phyloP scores from a whole-genome alignment of 2,888 invertebrate species.

The Drosophila pegasa region DNA sequence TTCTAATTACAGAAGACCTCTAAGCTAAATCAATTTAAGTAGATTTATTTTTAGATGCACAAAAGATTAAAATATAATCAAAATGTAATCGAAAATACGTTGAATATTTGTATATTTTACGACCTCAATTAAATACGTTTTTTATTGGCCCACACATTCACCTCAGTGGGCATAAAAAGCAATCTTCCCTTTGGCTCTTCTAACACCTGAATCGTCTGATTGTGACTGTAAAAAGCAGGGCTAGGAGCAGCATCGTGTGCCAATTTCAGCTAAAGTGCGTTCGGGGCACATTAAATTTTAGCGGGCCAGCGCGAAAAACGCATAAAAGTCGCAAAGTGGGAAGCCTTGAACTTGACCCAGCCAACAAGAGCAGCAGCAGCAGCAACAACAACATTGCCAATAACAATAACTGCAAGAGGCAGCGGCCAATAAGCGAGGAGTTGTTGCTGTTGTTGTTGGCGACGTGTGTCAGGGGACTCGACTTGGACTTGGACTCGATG shows the following conservation, averaged over 20 bases:
- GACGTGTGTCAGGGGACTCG: conserved; percentile 63
- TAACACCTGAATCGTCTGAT: conserved; percentile 17
- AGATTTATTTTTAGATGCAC: too few species aligned
- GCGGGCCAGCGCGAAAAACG: conserved; percentile 54
- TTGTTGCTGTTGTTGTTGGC: conserved; percentile 30
- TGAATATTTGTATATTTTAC: background rate
- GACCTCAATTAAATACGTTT: background rate
- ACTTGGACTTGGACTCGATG: conserved; percentile 68
- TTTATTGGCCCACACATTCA: background rate
- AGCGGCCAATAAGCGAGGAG: conserved; percentile 53
- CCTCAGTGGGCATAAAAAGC: background rate
- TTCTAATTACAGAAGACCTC: too few species aligned
- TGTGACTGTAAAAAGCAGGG: conserved; percentile 2
- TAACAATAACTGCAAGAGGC: conserved; percentile 69
- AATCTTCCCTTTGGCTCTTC: conserved; percentile 15
- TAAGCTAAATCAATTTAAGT: too few species aligned
- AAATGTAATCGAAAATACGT: background rate
- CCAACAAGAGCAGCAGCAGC: conserved; percentile 47
- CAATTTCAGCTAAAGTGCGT: conserved; percentile 40
- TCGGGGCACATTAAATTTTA: conserved; percentile 49
- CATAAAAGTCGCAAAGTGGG: conserved; percentile 74
- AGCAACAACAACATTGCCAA: conserved; percentile 47
- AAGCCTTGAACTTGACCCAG: conserved; percentile 78
- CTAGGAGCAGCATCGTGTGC: conserved; percentile 46
- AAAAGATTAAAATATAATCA: background rate